Conservation (phyloP, 1,140 invertebrate genomes). For the Neelides sp. region DNA sequence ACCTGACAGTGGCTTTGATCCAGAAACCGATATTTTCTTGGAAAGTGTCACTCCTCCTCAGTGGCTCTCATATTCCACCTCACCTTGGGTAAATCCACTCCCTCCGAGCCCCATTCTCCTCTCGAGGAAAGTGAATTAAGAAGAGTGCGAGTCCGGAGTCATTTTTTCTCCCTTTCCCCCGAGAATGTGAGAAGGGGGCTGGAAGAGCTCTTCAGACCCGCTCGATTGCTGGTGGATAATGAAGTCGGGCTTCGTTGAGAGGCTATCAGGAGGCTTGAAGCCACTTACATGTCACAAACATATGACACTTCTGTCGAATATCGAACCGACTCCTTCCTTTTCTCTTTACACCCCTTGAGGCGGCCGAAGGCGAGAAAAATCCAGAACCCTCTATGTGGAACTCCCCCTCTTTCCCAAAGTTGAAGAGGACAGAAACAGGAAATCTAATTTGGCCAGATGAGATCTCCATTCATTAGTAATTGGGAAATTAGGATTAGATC, state of each 20-base stretch:
- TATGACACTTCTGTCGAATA: constrained; percentile 10
- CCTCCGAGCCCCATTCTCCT: too few relatives aligned
- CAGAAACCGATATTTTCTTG: constrained; percentile 8
- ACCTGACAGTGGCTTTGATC: constrained; percentile 8
- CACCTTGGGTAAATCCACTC: too few relatives aligned
- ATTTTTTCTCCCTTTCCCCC: constrained; percentile 2
- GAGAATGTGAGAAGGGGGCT: background rate
- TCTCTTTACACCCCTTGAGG: too few relatives aligned
- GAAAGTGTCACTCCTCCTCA: background rate
- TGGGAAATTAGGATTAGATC: too few relatives aligned
- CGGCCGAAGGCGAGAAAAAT: constrained; percentile 1
- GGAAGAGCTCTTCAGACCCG: background rate
- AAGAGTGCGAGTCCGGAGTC: too few relatives aligned
- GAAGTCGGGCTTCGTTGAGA: constrained; percentile 3
- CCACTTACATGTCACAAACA: constrained; percentile 7
- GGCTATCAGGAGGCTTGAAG: background rate
- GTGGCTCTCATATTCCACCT: too few relatives aligned
- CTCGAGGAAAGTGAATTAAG: too few relatives aligned
- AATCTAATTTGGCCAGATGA: constrained; percentile 1
- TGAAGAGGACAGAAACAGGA: constrained; percentile 10
- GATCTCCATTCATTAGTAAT: too few relatives aligned
- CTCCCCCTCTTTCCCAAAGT: background rate
- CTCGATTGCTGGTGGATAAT: background rate
- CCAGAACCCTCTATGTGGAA: constrained; percentile 3
- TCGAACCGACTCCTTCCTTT: background rate